Evolutionary conservation across 2,888 invertebrate species (phyloP), one percentile per base, ranked within the genome.

Genomic region (Ptychoptera contaminata): DNA sequence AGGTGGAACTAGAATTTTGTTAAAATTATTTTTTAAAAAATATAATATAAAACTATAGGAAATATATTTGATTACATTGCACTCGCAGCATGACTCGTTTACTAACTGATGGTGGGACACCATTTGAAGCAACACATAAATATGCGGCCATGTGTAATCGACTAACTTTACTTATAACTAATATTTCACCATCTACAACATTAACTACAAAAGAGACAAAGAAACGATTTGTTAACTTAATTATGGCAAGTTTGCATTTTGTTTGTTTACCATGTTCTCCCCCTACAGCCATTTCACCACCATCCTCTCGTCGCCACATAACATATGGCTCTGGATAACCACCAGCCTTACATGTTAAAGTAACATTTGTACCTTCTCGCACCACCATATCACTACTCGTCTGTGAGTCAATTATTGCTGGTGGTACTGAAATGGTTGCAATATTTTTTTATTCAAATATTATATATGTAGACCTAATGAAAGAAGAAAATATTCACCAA

Each of bases 351-450:
- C 91, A 91, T 51, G 79, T 79, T 65, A 91, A 71, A 31, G 87
- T 86, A 42, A 90, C 87, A 63, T 90, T 88, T 43, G 83, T 81
- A 11, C 86, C 83, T 67, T 91, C 91, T 14, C 88, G 73, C 5
- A 91, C 90, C 29, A 90, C 87, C 77, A 92, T 84, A 58, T 93
- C 92, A 40, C 84, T 82, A 55, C 88, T 88, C 15, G 91, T 90
- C 69, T 88, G 84, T 54, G 82, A 80, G 63, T 87, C 85, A 47
- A 90, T 76, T 54, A 93, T 92, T 57, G 81, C 75, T 23, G 93
- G 93, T 35, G 93, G 92, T 49, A 93, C 92, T 93, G 71, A 14
- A 63, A 61, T 40, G 12, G 2, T 12, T 14, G 4, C 12, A 36
- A 11, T 7, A 36, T 12, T 5, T 36, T 12, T 37, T 40, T 30